Conservation (phyloP, 2,888 invertebrate genomes). For the Hylaea fasciaria region DNA sequence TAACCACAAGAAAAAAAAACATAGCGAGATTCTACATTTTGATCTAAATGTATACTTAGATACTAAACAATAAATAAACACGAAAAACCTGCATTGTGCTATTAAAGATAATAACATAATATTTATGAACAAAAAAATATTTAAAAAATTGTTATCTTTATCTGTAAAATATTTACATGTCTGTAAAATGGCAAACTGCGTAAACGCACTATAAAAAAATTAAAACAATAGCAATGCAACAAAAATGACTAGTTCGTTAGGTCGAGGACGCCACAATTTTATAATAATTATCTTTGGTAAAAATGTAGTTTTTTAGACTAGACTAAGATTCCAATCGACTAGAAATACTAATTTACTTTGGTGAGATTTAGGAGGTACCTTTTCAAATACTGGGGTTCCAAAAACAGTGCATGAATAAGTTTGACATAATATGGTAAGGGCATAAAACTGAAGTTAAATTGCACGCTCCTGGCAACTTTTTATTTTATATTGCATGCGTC, state of each 20-base stretch:
- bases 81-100: conserved; percentile 65
- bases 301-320: conserved; percentile 57
- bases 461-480: too few relatives aligned
- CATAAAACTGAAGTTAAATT: too few relatives aligned
- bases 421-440: conserved; percentile 1
- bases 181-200: background rate
- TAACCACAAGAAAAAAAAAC: conserved; percentile 37
- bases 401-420: background rate
- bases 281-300: conserved; percentile 65
- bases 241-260: conserved; percentile 75
- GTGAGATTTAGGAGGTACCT: conserved; percentile 43
- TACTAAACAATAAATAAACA: conserved; percentile 55
- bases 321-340: conserved; percentile 47
- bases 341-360: conserved; percentile 47
- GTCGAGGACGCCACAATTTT: conserved; percentile 48
- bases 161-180: background rate
- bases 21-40: conserved; percentile 72
- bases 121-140: background rate
- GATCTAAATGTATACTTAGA: conserved; percentile 56
- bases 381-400: conserved; percentile 20
- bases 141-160: background rate
- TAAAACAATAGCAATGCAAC: conserved; percentile 19
- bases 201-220: background rate
- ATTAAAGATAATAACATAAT: conserved; percentile 39
- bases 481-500: background rate